Conservation (phyloP, 2,888 invertebrate species). For the Chaetoderma sp. region DNA sequence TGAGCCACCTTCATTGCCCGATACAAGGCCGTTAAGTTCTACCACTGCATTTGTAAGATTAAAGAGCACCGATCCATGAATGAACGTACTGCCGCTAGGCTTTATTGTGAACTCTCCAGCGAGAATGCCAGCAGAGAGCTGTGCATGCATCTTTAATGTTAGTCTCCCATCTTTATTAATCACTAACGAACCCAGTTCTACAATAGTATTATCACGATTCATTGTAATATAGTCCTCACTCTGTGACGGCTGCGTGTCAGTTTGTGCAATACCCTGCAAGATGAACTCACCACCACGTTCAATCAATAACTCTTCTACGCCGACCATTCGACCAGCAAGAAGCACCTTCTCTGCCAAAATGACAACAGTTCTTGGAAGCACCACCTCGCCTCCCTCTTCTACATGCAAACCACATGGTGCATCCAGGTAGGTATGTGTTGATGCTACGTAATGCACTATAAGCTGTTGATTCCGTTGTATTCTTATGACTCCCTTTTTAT, state of each 20-base stretch:
- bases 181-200: slow-evolving; percentile 32
- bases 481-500: slow-evolving; percentile 49
- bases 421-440: slow-evolving; percentile 54
- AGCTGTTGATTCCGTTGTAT: slow-evolving; percentile 46
- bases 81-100: too few species aligned
- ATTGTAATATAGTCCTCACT: slow-evolving; percentile 32
- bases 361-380: slow-evolving; percentile 46
- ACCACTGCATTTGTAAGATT: too few species aligned
- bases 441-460: slow-evolving; percentile 45
- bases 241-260: slow-evolving; percentile 21
- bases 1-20: too few species aligned
- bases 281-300: slow-evolving; percentile 46
- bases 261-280: slow-evolving; percentile 39
- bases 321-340: slow-evolving; percentile 46
- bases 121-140: too few species aligned
- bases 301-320: slow-evolving; percentile 46
- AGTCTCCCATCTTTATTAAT: slow-evolving; percentile 45
- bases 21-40: too few species aligned
- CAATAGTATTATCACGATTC: slow-evolving; percentile 31
- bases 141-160: too few species aligned
- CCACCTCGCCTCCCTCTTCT: slow-evolving; percentile 47
- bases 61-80: too few species aligned
- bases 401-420: slow-evolving; percentile 55
- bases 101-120: too few species aligned
- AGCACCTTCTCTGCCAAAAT: slow-evolving; percentile 44